Base-by-base conservation (phyloP, 2,888 invertebrate genomes). In the Pheosia gnoma region DNA sequence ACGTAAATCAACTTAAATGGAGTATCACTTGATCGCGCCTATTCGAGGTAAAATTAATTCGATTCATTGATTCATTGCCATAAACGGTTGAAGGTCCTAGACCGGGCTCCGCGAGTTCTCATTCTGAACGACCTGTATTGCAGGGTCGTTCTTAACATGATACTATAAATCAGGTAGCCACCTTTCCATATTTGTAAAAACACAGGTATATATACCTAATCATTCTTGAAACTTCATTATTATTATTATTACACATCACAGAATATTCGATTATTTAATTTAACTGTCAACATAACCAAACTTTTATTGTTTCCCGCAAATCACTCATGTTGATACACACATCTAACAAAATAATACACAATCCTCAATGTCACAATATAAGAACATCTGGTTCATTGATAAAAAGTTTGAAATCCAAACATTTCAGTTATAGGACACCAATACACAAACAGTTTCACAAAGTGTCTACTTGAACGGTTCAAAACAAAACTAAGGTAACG, bases 401-500 rank as follows among this genome's bases (percentile, higher is more conserved):
- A 71, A 83, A 81, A 70, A 62, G 41, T 57, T 65, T 49, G 61
- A 71, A 77, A 75, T 65, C 63, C 63, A 70, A 74, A 68, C 69
- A 69, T 72, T 78, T 65, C 68, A 75, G 72, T 59, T 62, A 65
- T 67, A 61, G 72, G 66, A 74, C 61, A 73, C 65, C 62, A 64
- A 73, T 75, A 74, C 75, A 77, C 79, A 74, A 84, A 85, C 82
- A 66, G 83, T 25, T 25, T 25, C 25, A 25, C 25, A 25, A 25
- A 25, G 25, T 25, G 25, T 25, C 25, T 25, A 1, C 25, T 25
- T 25, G 25, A 25, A 25, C 25, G 25, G 25, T 87, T 88, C 83
- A 89, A 88, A 89, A 87, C 85, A 88, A 83, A 87, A 87, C 86
- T 89, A 90, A 85, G 81, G 75, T 87, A 90, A 89, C 89, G 90